Conservation (phyloP, 2,113 vertebrate species). For the Pycnonotus jocosus region DNA sequence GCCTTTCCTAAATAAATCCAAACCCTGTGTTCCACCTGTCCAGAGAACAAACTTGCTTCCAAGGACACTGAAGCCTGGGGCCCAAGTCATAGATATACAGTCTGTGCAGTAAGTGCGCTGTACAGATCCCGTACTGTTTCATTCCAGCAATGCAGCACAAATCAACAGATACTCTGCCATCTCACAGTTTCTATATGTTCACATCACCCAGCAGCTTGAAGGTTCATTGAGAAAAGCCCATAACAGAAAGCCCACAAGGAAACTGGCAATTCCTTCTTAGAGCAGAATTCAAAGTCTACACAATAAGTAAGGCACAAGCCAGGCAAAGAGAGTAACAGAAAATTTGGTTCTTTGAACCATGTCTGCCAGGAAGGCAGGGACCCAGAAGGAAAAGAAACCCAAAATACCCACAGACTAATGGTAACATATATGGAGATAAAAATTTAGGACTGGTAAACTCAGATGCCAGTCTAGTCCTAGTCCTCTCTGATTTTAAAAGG, state of each 20-base stretch:
- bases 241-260: background rate
- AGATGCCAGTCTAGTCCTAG: background rate
- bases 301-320: background rate
- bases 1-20: fast-evolving
- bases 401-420: background rate
- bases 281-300: background rate
- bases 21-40: background rate
- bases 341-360: background rate
- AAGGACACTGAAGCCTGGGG: background rate
- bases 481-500: background rate
- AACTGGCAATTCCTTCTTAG: background rate
- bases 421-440: background rate
- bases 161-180: background rate
- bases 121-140: background rate
- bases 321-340: background rate
- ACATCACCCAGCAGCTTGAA: background rate
- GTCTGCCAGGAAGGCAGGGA: background rate
- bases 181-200: background rate
- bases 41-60: background rate
- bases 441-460: background rate
- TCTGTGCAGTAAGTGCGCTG: background rate
- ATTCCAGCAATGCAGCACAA: background rate
- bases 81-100: background rate
- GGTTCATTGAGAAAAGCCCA: background rate
- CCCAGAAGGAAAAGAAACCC: background rate